Evolutionary conservation across 2,797 vertebrate species (phyloP).

Genomic region (Eulemur mongoz): DNA sequence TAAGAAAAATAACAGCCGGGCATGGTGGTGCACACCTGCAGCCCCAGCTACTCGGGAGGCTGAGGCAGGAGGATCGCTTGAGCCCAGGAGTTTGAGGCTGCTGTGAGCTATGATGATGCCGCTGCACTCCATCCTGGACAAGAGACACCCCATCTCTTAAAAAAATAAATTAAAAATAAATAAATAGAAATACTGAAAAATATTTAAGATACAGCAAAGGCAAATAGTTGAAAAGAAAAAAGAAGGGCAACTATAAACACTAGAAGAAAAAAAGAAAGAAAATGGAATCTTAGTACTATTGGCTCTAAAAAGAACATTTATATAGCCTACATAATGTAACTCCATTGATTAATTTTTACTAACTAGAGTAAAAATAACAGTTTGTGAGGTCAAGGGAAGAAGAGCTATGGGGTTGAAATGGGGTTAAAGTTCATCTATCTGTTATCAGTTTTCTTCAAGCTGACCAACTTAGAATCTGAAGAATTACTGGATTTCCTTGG

Average conservation of each 20-base stretch:
- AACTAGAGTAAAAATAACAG: neutral
- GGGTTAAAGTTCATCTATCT: neutral
- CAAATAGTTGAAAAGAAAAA: neutral
- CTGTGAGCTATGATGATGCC: too few relatives aligned
- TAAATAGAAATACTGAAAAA: neutral
- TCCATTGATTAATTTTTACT: neutral
- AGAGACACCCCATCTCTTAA: too few relatives aligned
- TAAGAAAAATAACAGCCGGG: neutral
- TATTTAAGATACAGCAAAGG: neutral
- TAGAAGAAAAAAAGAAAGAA: neutral
- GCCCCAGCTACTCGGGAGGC: too few relatives aligned
- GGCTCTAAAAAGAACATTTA: constrained; percentile 11
- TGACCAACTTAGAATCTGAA: neutral
- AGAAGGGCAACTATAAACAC: neutral
- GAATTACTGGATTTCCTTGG: neutral
- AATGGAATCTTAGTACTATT: neutral
- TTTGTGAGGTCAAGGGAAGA: neutral
- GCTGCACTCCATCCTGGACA: too few relatives aligned
- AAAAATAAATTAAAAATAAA: too few relatives aligned
- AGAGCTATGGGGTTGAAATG: neutral
- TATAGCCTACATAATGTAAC: neutral
- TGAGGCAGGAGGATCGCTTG: too few relatives aligned
- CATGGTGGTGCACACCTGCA: too few relatives aligned
- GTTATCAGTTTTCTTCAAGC: neutral
- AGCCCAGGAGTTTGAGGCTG: too few relatives aligned